A percentile compares a stretch with the other conserved stretches of the same genome.
phyloP scores from a whole-genome alignment of 2,888 invertebrate genomes.

The Scaptomyza tumidula region DNA sequence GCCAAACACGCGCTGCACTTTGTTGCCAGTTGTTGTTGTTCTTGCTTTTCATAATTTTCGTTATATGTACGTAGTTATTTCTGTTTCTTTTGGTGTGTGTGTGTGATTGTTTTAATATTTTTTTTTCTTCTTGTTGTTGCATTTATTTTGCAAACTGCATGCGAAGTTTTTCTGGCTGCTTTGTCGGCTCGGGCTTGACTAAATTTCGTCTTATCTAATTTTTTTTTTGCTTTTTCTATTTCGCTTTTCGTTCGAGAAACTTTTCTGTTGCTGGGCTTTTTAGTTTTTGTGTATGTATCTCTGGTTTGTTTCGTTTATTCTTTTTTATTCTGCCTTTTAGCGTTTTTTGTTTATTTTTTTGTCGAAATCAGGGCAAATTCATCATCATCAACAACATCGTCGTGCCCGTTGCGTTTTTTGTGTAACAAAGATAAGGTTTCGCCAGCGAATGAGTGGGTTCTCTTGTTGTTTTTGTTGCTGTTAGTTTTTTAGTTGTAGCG shows the following conservation, averaged over 20 bases:
- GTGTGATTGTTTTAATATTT: slow-evolving; percentile 17
- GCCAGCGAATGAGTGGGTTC: slow-evolving; percentile 64
- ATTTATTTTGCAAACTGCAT: slow-evolving; percentile 53
- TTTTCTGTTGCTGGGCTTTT: slow-evolving; percentile 23
- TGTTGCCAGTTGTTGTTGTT: slow-evolving; percentile 33
- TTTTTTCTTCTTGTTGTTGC: slow-evolving; percentile 26
- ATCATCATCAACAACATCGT: slow-evolving; percentile 81
- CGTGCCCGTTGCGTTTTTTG: slow-evolving; percentile 72
- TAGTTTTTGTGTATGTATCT: slow-evolving; percentile 37
- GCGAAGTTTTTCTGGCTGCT: slow-evolving; percentile 66
- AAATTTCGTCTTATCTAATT: slow-evolving; percentile 78
- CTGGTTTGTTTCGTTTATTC: slow-evolving; percentile 16
- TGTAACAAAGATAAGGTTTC: slow-evolving; percentile 78
- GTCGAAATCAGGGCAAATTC: slow-evolving; percentile 84
- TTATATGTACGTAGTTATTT: slow-evolving; percentile 19
- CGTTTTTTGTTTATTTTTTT: slow-evolving; percentile 75
- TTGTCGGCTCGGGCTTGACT: slow-evolving; percentile 69
- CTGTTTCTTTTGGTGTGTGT: slow-evolving; percentile 17
- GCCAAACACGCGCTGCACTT: slow-evolving; percentile 77
- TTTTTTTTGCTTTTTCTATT: slow-evolving; percentile 48
- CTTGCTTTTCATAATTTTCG: slow-evolving; percentile 55
- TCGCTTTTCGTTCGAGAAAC: slow-evolving; percentile 31
- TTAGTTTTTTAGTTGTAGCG: slow-evolving; percentile 29
- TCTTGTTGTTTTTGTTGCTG: slow-evolving; percentile 47
- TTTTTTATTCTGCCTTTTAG: slow-evolving; percentile 42